Evolutionary conservation across 1,140 invertebrate species (phyloP), one percentile per base, ranked within the genome.

Genomic region (Drosophila pseudoananassae): DNA sequence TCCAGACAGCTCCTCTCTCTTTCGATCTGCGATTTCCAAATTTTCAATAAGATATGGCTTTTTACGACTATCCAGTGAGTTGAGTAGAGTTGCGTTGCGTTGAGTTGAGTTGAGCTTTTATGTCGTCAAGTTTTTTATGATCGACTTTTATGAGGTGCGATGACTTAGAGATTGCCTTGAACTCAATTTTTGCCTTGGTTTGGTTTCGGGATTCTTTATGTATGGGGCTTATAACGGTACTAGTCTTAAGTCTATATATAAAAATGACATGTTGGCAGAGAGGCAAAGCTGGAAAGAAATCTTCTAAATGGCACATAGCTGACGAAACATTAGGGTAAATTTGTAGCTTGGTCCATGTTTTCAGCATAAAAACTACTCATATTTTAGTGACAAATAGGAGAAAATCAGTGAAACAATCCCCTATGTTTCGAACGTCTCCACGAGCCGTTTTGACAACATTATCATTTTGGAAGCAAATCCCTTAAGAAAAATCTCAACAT

Each of bases 161-260:
- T 88, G 83, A 82, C 83, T 88, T 88, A 56, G 76, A 88, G 75
- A 88, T 88, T 88, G 83, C 83, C 83, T 88, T 87, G 83, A 87
- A 79, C 83, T 83, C 71, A 57, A 76, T 79, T 76, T 66, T 17
- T 23, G 43, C 25, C 8, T 45, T 27, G 31, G 47, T 54, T 33
- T 68, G 23, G 43, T 46, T 46, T 46, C 9, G 43, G 43, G 43
- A 46, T 9, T 46, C 55, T 29, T 36, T 59, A 20, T 25, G 27
- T 65, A 47, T 53, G 50, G 38, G 36, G 47, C 49, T 85, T 64
- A 69, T 87, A 87, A 87, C 82, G 83, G 82, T 72, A 88, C 74
- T 76, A 38, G 63, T 55, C 31, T 57, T 50, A 57, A 25, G 51
- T 47, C 58, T 80, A 60, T 46, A 68, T 74, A 66, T 81, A 80